Percentiles rank a stretch among this genome's conserved stretches.
Evolutionary conservation across 2,888 invertebrate genomes (phyloP).

Genomic region (Tiphia femorata): DNA sequence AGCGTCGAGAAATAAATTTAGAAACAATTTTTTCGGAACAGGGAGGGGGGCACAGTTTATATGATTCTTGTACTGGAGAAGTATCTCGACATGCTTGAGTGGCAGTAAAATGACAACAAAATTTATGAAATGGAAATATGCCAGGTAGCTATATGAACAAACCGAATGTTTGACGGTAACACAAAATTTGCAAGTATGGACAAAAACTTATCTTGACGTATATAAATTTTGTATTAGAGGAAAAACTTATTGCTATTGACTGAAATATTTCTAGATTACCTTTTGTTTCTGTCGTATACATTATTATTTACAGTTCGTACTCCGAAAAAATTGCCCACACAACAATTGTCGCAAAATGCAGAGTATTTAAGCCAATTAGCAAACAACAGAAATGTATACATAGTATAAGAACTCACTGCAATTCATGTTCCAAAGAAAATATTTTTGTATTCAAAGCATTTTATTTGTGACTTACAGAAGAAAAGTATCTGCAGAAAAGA

Average conservation of each 20-base stretch:
- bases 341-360: conserved; percentile 63
- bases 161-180: not conserved
- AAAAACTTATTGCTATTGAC: conserved; percentile 29
- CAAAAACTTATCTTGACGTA: conserved; percentile 2
- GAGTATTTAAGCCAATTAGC: conserved; percentile 67
- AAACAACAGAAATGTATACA: conserved; percentile 66
- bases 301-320: conserved; percentile 27
- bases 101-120: conserved; percentile 16
- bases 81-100: conserved; percentile 32
- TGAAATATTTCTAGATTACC: conserved; percentile 35
- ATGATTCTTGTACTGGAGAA: conserved; percentile 35
- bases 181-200: conserved; percentile 10
- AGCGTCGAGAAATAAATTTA: conserved; percentile 31
- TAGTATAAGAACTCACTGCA: conserved; percentile 62
- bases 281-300: conserved; percentile 18
- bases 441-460: not conserved
- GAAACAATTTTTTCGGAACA: conserved; percentile 30
- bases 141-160: conserved; percentile 11
- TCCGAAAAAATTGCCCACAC: conserved; percentile 54
- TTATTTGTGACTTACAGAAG: no score
- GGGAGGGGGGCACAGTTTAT: conserved; percentile 25
- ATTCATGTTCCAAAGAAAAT: conserved; percentile 57
- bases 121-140: conserved; percentile 8
- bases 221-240: conserved; percentile 1
- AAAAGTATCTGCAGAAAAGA: no score